phyloP scores from a whole-genome alignment of 2,888 invertebrate genomes.

The Dorcus parallelipipedus region DNA sequence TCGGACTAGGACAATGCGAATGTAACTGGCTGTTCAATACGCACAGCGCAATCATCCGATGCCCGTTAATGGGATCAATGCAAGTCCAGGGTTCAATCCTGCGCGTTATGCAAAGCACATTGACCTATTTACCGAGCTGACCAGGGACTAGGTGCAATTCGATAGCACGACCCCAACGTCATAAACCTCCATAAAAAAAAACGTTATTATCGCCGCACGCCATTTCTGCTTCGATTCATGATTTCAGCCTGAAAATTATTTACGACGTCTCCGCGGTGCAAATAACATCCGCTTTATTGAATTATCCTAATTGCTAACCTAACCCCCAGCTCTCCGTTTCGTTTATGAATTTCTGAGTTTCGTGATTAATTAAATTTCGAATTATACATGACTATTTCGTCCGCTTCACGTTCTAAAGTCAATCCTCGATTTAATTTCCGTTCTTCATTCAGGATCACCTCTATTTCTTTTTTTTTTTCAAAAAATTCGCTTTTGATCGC shows the following conservation, averaged over 20 bases:
- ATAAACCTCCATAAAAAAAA: no score
- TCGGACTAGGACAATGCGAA: conserved; percentile 27
- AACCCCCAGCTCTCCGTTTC: neutral
- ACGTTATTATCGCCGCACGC: no score
- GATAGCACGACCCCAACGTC: no score
- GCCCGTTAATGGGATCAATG: conserved; percentile 43
- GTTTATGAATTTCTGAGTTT: neutral
- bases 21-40: conserved; percentile 30
- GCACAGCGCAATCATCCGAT: conserved; percentile 39
- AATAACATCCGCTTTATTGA: conserved; percentile 2
- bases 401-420: neutral
- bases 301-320: neutral
- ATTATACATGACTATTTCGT: neutral
- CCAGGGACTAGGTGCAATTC: conserved; percentile 20
- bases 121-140: conserved; percentile 30
- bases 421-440: neutral
- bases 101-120: conserved; percentile 42
- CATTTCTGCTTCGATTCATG: neutral
- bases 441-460: neutral
- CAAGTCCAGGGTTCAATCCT: conserved; percentile 41
- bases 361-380: neutral
- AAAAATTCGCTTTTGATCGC: no score
- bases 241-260: neutral
- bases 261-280: neutral
- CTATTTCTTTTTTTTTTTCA: neutral